Evolutionary conservation across 2,888 invertebrate genomes (phyloP), one percentile per base, ranked within the genome.

Genomic region (Cyrtodaria siliqua): DNA sequence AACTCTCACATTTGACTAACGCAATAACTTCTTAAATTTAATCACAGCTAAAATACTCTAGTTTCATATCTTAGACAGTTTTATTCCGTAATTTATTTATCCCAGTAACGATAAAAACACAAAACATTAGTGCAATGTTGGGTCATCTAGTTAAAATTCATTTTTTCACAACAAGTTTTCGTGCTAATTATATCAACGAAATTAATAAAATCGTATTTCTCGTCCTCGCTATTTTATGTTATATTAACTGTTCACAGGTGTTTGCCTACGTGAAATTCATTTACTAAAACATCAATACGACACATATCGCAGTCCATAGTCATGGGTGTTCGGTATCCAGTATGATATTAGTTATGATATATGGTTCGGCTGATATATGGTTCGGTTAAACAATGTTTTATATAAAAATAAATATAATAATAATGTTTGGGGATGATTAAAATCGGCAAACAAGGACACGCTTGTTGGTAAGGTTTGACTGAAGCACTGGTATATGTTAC

Each of bases 81-180:
- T 62, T 62, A 62, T 52, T 38, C 18, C 52, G 9, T 52, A 38
- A 38, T 62, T 62, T 52, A 62, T 62, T 50, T 50, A 52, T 62
- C 52, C 49, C 38, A 23, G 52, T 23, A 4, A 52, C 29, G 53
- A 52, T 50, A 67, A 59, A 67, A 47, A 66, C 47, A 38, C 56
- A 49, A 55, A 27, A 27, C 38, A 23, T 38, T 12, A 20, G 56
- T 62, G 47, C 56, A 62, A 62, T 16, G 24, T 53, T 52, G 38
- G 68, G 74, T 74, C 68, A 68, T 49, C 59, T 27, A 29, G 74
- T 74, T 59, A 50, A 67, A 68, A 74, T 24, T 50, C 56, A 67
- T 73, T 63, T 56, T 33, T 74, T 74, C 68, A 74, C 42, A 29
- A 23, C 62, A 8, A 33, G 33, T 33, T 50, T 50, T 44, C 55